Conservation (phyloP, 2,113 vertebrate species). For the Anoplopoma fimbria region DNA sequence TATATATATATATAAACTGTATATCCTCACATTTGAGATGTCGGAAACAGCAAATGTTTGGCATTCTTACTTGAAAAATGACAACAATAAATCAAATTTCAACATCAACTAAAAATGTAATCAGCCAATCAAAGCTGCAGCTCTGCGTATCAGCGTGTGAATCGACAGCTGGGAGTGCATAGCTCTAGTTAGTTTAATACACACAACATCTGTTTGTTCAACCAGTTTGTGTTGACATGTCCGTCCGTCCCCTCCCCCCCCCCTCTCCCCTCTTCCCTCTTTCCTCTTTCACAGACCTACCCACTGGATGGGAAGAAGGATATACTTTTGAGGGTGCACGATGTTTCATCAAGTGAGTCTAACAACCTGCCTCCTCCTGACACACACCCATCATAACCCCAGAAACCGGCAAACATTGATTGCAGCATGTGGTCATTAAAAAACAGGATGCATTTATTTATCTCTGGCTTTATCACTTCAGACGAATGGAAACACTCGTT, state of each 20-base stretch:
- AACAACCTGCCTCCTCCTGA: background rate
- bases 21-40: background rate
- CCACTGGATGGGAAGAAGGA: conserved; percentile 98
- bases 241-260: too few species aligned
- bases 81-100: background rate
- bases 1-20: background rate
- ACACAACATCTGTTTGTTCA: conserved; percentile 23
- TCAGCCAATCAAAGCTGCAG: background rate
- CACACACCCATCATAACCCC: conserved; percentile 18
- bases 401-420: background rate
- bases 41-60: background rate
- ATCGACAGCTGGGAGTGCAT: conserved; percentile 16
- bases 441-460: conserved; percentile 5
- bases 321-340: conserved; percentile 97
- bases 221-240: conserved; percentile 22
- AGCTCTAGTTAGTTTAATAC: conserved; percentile 19
- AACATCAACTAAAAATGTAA: background rate
- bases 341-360: conserved; percentile 98
- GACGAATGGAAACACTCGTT: conserved; percentile 21
- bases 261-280: too few species aligned
- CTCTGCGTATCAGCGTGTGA: background rate
- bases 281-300: conserved; percentile 89
- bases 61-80: background rate
- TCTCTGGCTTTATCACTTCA: background rate
- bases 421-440: background rate